Evolutionary conservation across 53 echinoderm and acorn worm genomes (phyloP).

Genomic region (Pentamera pediparva): DNA sequence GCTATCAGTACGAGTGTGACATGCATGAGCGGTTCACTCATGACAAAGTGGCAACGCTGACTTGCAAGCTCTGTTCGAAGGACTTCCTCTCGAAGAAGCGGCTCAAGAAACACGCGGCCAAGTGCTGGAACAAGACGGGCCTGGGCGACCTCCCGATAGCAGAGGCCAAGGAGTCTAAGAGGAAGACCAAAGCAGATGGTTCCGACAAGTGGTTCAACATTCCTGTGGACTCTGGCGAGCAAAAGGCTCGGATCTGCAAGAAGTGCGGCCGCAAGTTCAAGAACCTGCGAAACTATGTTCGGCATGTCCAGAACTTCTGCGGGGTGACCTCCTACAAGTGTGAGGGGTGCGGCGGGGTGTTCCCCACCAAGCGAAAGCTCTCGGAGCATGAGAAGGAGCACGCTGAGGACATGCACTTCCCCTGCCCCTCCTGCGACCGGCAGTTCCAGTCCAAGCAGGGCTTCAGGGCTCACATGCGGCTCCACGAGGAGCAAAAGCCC

Average conservation of each 20-base stretch:
- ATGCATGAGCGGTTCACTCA: conserved; percentile 17
- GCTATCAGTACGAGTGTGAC: neutral
- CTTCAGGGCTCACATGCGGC: neutral
- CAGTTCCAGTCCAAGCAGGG: neutral
- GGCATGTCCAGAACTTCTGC: neutral
- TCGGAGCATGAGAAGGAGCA: neutral
- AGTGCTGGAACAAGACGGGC: neutral
- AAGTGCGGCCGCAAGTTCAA: conserved; percentile 18
- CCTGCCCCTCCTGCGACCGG: neutral
- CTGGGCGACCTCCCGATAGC: neutral
- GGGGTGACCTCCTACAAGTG: neutral
- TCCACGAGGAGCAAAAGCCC: conserved; percentile 18
- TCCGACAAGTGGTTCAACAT: neutral
- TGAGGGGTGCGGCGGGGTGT: conserved; percentile 10
- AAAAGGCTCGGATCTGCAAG: neutral
- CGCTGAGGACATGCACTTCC: neutral
- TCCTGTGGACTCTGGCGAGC: neutral
- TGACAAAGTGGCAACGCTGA: neutral
- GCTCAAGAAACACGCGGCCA: neutral
- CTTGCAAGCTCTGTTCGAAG: conserved; percentile 15
- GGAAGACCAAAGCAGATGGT: neutral
- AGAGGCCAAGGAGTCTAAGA: neutral
- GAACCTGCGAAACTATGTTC: neutral
- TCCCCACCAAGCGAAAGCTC: conserved; percentile 6
- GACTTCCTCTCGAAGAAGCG: neutral